Conservation (phyloP, 2,113 vertebrate genomes). For the Eptesicus fuscus region DNA sequence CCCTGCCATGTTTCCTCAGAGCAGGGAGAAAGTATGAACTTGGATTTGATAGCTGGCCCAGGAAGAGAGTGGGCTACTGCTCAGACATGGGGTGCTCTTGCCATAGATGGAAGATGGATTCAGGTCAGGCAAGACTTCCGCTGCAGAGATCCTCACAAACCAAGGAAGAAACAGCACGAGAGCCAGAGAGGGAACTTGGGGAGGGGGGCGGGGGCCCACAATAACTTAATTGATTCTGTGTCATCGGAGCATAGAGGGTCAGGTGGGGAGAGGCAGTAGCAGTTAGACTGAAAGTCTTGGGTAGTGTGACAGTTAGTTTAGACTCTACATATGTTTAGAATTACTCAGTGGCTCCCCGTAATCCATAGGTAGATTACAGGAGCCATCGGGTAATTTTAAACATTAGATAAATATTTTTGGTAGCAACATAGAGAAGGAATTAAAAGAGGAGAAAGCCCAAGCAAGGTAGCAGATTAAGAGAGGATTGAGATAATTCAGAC, state of each 20-base stretch:
- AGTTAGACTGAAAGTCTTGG: not conserved
- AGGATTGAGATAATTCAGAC: not conserved
- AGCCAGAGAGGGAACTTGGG: not conserved
- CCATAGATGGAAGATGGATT: not conserved
- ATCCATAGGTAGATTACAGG: not conserved
- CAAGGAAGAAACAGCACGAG: not conserved
- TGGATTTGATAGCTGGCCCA: not conserved
- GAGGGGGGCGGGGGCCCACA: too few relatives aligned
- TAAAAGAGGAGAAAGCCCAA: not conserved
- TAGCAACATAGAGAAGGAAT: not conserved
- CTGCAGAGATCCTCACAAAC: not conserved
- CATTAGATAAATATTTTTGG: not conserved
- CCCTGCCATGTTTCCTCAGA: not conserved
- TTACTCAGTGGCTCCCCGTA: too few relatives aligned
- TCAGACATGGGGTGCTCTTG: not conserved
- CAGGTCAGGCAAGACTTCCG: not conserved
- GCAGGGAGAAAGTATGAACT: too few relatives aligned
- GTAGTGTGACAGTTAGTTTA: not conserved
- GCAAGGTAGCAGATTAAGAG: not conserved
- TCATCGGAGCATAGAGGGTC: not conserved
- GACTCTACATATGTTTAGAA: too few relatives aligned
- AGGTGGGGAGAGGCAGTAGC: not conserved
- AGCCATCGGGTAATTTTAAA: not conserved
- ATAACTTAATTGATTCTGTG: fast-evolving
- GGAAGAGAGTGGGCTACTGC: not conserved